Percentiles rank a stretch among this genome's conserved stretches.
Conservation (phyloP, 2,113 vertebrate genomes). For the Pithys albifrons region DNA sequence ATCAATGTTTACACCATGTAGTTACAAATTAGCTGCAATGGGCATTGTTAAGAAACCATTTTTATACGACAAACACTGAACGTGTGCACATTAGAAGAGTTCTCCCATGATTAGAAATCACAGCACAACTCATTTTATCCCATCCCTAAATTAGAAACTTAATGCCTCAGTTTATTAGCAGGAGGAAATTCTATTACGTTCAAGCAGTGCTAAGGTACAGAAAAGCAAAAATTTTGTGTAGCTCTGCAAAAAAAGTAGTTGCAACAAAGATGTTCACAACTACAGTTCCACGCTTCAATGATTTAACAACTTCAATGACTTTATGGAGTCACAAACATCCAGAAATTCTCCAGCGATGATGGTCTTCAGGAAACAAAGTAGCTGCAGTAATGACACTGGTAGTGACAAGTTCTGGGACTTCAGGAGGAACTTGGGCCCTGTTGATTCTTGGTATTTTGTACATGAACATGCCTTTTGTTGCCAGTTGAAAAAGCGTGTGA, state of each 20-base stretch:
- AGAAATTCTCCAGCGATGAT: neutral
- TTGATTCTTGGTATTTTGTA: neutral
- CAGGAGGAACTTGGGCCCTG: neutral
- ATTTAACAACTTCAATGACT: slow-evolving; percentile 4
- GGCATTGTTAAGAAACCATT: slow-evolving; percentile 69
- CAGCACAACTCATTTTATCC: slow-evolving; percentile 57
- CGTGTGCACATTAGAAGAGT: slow-evolving; percentile 23
- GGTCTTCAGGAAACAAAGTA: neutral
- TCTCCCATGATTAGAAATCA: slow-evolving; percentile 56
- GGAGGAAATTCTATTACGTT: slow-evolving; percentile 44
- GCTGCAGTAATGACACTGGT: neutral
- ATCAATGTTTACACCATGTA: slow-evolving; percentile 60
- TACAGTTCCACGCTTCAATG: neutral
- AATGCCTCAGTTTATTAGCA: slow-evolving; percentile 64
- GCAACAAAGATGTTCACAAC: slow-evolving; percentile 23
- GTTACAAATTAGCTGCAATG: slow-evolving; percentile 73
- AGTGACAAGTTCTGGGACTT: neutral
- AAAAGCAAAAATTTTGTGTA: slow-evolving; percentile 15
- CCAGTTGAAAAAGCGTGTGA: fast-evolving
- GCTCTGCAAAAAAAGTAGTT: slow-evolving; percentile 13
- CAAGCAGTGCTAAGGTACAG: slow-evolving; percentile 27
- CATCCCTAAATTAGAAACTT: slow-evolving; percentile 63
- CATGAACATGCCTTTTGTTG: fast-evolving
- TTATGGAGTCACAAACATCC: neutral
- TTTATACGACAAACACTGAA: slow-evolving; percentile 58